phyloP scores from a whole-genome alignment of 2,888 invertebrate species.

The Lochmaea crataegi region DNA sequence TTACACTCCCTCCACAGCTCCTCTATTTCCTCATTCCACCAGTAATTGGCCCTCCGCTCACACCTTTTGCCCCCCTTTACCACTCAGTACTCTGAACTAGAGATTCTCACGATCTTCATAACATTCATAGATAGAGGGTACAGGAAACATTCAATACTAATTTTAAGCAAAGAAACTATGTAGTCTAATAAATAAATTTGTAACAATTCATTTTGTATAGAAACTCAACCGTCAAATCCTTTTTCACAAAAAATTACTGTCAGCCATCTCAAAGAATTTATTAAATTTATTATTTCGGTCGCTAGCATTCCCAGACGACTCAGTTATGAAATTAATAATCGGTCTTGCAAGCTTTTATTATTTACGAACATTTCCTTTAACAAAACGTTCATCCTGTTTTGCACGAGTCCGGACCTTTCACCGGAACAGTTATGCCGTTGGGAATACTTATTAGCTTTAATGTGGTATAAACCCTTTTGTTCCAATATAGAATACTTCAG shows the following conservation, averaged over 20 bases:
- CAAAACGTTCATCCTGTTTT: constrained; percentile 7
- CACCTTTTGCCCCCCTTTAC: too few species aligned
- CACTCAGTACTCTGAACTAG: too few species aligned
- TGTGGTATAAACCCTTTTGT: not conserved
- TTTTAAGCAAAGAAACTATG: too few species aligned
- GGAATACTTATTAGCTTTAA: constrained; percentile 8
- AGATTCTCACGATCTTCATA: too few species aligned
- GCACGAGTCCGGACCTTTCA: constrained; percentile 31
- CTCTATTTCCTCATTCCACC: too few species aligned
- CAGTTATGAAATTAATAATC: constrained; percentile 43
- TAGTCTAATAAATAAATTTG: too few species aligned
- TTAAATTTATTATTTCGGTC: constrained; percentile 43
- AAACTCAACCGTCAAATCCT: constrained; percentile 10
- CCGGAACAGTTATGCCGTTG: constrained; percentile 3
- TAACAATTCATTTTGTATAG: not conserved
- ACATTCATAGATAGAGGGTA: too few species aligned
- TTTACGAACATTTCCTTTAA: constrained; percentile 31
- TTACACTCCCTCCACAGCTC: too few species aligned
- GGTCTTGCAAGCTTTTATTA: constrained; percentile 39
- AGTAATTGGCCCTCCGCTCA: too few species aligned
- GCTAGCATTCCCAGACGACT: constrained; percentile 37
- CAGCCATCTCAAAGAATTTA: constrained; percentile 30
- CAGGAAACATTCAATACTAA: too few species aligned
- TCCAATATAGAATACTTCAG: not conserved
- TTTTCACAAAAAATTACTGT: constrained; percentile 31